These are phyloP conservation scores for Chauna torquata DNA, from an alignment of 2,113 vertebrate genomes.

Conservation along the genomic window DNA sequence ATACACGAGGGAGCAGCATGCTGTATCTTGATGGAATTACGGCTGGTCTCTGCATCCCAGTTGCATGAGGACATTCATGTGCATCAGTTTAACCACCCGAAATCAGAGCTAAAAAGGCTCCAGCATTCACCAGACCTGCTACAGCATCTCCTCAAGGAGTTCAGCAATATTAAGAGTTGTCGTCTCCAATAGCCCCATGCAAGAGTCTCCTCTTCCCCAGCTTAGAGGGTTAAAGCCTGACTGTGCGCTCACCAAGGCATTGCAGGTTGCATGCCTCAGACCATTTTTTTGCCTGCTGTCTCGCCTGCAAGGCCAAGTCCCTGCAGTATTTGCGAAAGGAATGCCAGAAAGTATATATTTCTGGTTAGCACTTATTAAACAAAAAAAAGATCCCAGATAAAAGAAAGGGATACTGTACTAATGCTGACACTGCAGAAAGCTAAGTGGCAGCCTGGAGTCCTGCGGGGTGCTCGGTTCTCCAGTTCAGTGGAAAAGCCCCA, in stretches of 20 bases:
- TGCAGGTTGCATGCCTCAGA: not conserved
- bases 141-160: not conserved
- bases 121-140: not conserved
- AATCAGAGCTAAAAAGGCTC: not conserved
- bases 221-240: not conserved
- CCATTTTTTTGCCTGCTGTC: not conserved
- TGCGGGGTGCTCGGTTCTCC: not conserved
- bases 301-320: not conserved
- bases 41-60: fast-evolving
- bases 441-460: not conserved
- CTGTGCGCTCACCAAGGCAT: fast-evolving
- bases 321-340: fast-evolving
- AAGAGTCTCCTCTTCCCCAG: not conserved
- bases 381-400: not conserved
- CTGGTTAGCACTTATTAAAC: not conserved
- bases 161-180: not conserved
- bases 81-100: too few species aligned
- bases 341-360: not conserved
- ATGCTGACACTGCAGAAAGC: not conserved
- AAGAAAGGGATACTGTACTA: not conserved
- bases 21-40: not conserved
- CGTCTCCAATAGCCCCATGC: fast-evolving
- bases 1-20: not conserved
- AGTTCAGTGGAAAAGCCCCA: not conserved
- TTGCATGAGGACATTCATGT: not conserved